Percentiles rank a stretch among this genome's conserved stretches.
Conservation (phyloP, 2,113 vertebrate species). For the Actenoides hombroni region DNA sequence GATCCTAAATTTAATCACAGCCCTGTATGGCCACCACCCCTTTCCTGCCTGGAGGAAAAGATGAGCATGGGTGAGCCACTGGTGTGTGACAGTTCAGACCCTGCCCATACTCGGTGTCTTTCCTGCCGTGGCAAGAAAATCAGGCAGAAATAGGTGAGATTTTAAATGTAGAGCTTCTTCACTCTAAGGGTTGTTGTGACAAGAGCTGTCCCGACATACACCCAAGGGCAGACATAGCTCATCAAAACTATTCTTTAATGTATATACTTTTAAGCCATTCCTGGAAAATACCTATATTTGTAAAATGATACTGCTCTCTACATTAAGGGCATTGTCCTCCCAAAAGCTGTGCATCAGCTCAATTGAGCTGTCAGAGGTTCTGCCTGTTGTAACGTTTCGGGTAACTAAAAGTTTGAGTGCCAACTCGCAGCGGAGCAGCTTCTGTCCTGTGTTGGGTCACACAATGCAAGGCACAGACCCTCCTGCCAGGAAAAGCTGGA, state of each 20-base stretch:
- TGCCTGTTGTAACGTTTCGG: neutral
- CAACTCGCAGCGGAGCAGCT: neutral
- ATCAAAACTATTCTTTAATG: neutral
- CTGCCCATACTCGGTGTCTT: neutral
- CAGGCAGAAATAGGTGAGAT: neutral
- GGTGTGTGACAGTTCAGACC: neutral
- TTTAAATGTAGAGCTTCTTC: neutral
- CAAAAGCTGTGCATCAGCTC: neutral
- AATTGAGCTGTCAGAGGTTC: neutral
- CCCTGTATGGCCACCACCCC: neutral
- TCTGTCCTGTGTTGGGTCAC: neutral
- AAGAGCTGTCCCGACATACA: neutral
- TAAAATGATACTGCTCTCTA: neutral
- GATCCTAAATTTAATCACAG: neutral
- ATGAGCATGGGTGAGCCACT: neutral
- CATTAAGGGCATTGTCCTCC: neutral
- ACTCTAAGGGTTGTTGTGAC: neutral
- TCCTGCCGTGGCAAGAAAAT: neutral
- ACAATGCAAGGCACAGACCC: accelerated
- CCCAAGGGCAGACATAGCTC: neutral
- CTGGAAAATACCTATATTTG: neutral
- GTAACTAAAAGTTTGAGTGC: neutral
- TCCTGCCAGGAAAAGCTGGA: neutral
- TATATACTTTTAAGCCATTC: neutral
- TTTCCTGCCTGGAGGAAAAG: neutral